A percentile compares a stretch with the other conserved stretches of the same genome.
These are phyloP conservation scores for Hystrix cristata DNA, from an alignment of 2,113 vertebrate genomes.

Conservation along the genomic window DNA sequence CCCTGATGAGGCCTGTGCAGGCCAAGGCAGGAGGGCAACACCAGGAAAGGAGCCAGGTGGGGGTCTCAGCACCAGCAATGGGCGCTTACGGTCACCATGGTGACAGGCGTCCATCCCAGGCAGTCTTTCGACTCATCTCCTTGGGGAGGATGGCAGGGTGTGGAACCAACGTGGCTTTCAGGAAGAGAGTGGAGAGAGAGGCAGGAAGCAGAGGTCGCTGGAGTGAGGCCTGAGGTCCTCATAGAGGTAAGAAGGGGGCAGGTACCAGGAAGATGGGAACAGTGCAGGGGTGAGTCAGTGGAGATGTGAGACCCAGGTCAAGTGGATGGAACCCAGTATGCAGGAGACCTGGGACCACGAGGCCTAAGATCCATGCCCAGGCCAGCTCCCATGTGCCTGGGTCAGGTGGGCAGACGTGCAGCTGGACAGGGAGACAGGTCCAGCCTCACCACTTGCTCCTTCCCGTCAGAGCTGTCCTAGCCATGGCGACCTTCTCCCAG, in stretches of 20 bases:
- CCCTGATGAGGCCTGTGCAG: fast-evolving
- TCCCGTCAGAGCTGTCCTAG: background rate
- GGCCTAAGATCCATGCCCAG: fast-evolving
- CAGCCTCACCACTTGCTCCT: background rate
- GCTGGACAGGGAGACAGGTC: background rate
- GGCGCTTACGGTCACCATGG: background rate
- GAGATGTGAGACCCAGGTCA: fast-evolving
- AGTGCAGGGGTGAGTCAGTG: fast-evolving
- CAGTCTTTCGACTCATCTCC: background rate
- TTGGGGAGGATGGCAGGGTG: fast-evolving
- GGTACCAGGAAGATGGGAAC: background rate
- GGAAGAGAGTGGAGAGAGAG: too few species aligned
- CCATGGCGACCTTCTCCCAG: background rate
- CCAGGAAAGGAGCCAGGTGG: background rate
- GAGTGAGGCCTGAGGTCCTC: background rate
- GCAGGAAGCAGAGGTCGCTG: fast-evolving
- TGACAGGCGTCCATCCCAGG: background rate
- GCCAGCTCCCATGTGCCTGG: fast-evolving
- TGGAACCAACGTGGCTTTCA: fast-evolving
- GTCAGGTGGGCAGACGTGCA: fast-evolving
- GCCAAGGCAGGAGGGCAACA: fast-evolving
- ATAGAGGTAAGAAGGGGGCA: fast-evolving
- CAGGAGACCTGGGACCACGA: fast-evolving
- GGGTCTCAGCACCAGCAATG: fast-evolving
- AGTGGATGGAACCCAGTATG: fast-evolving